Percentiles rank a stretch among this genome's conserved stretches.
phyloP scores from a whole-genome alignment of 2,797 vertebrate species.

The Prunella strophiata region DNA sequence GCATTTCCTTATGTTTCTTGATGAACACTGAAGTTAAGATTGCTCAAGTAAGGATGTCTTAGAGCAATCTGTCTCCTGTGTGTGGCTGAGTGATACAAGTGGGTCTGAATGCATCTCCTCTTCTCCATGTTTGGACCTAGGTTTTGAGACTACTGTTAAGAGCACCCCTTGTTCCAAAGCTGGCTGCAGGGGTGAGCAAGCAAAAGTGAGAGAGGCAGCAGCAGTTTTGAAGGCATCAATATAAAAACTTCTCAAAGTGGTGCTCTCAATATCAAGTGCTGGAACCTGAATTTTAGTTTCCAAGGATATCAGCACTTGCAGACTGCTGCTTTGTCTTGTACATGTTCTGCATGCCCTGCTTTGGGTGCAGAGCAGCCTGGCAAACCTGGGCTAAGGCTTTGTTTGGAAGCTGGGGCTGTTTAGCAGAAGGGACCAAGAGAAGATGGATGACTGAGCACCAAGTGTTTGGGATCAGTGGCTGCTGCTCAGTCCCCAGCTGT shows the following conservation, averaged over 20 bases:
- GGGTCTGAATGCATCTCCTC: neutral
- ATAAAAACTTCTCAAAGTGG: neutral
- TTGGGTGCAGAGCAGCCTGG: neutral
- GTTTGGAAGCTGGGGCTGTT: neutral
- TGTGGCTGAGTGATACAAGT: neutral
- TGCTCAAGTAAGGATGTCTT: neutral
- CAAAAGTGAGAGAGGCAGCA: neutral
- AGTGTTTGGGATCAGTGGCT: slow-evolving; percentile 21
- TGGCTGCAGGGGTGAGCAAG: neutral
- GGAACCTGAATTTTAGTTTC: neutral
- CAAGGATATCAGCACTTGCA: neutral
- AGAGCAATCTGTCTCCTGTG: neutral
- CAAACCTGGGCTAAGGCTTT: neutral
- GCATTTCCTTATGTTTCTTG: neutral
- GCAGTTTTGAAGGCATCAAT: neutral
- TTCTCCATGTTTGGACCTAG: neutral
- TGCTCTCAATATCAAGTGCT: neutral
- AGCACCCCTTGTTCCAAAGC: neutral
- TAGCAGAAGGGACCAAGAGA: neutral
- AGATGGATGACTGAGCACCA: neutral
- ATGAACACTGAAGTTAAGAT: neutral
- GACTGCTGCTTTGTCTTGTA: neutral
- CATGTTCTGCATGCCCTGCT: neutral
- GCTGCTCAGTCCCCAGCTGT: neutral
- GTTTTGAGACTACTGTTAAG: neutral